Evolutionary conservation across 2,888 invertebrate genomes (phyloP), one percentile per base, ranked within the genome.

Genomic region (Cynaeus angustus): DNA sequence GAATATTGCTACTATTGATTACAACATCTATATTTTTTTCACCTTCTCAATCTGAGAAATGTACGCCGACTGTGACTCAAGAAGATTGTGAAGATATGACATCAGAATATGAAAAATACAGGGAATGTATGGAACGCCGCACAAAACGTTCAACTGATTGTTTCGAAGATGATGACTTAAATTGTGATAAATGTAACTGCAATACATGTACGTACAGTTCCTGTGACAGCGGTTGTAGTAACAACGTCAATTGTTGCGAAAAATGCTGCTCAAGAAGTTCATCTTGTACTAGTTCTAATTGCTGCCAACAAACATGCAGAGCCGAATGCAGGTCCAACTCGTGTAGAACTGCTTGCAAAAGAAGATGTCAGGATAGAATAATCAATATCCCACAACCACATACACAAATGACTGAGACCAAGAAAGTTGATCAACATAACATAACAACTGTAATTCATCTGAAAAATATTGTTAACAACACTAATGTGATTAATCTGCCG

Each of bases 391-490:
- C 7, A 56, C 38, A 26, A 37, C 13, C 37, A n/a, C 33, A 41
- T 41, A 10, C 1, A 26, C 43, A 33, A 13, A 21, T 16, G 13
- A 56, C 38, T 61, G 59, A 14, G 48, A 53, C 28, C 45, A 66
- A 68, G 66, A 70, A 6, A 33, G 52, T 68, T 6, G 72, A 70
- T 30, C 59, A 61, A 3, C 84, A 83, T 38, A 86, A 86, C 71
- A 81, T 85, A 9, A 85, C 85, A 0, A 85, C 85, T 0, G 80
- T 85, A 1, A 86, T 86, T 6, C 82, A 85, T 72, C 70, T 86
- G 10, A 83, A 84, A 38, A 85, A 85, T 67, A 76, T 85, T 6
- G 81, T 86, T 38, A 85, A 85, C 70, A 85, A 84, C 65, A 85
- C 85, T 0, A 85, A 86, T 66, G 53, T 83, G 4, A 81, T 86